Base-by-base conservation (phyloP, 2,797 vertebrate species). In the Echeneis naucrates region DNA sequence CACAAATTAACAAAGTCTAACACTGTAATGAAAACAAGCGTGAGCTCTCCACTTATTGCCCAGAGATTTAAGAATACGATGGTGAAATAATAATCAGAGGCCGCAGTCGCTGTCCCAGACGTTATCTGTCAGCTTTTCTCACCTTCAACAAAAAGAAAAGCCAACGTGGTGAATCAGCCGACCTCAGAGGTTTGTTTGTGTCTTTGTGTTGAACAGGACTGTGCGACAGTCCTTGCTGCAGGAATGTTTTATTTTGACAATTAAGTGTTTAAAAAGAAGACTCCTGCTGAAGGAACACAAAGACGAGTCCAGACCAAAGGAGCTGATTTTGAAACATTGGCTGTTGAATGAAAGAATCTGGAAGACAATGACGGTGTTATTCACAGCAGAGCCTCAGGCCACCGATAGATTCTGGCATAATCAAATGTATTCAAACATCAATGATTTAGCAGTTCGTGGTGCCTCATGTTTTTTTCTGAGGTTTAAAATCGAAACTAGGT, bases 241-340 rank as follows among this genome's bases (percentile, higher is more conserved):
- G 19, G 32, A 72, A 42, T 47, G 30, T 54, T 53, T 66, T 66
- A 30, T 59, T 72, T 57, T 51, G 52, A 64, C 27, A 21, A 16
- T 44, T 72, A 38, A 16, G 19, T 47, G 7, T 42, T 26, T 59
- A 66, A 24, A 59, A 54, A 33, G 37, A 23, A 23, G 26, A 35
- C 27, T 8, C 45, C 47, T 44, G 54, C 70, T n/a, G 26, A 44
- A n/a, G 40, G 17, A 24, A 27, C 30, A 58, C 8, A 42, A 7
- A 21, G 33, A 68, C 12, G 16, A 23, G 27, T 23, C 35, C 54
- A 38, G 38, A 76, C n/a, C n/a, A 77, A 30, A 65, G 11, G 40
- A 60, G 19, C 26, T n/a, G 11, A 17, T 38, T 23, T 17, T 47
- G 13, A 40, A 16, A 17, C n/a, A 0, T 14, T 12, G 27, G 2